A percentile compares a stretch with the other conserved stretches of the same genome.
These are phyloP conservation scores for Hipposideros armiger DNA, from an alignment of 2,113 vertebrate genomes.

Conservation along the genomic window DNA sequence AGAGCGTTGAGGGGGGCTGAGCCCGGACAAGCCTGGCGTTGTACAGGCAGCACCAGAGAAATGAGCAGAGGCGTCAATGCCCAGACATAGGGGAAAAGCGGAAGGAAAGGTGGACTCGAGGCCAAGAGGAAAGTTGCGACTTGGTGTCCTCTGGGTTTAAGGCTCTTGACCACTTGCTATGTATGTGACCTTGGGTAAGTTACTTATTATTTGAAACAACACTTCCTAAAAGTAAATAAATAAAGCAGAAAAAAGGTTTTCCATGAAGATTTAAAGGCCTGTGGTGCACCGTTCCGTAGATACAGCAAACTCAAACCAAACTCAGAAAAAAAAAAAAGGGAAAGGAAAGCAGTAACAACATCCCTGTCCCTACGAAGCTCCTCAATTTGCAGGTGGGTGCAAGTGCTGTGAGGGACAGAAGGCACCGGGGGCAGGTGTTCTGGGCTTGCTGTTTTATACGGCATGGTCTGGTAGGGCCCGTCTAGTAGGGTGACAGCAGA, in stretches of 20 bases:
- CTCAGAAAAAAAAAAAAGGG: accelerated
- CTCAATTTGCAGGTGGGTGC: too few relatives aligned
- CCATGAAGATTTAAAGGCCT: not conserved
- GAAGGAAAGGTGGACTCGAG: too few relatives aligned
- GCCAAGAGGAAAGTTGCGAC: not conserved
- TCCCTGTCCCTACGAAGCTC: not conserved
- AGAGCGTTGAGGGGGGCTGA: accelerated
- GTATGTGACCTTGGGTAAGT: too few relatives aligned
- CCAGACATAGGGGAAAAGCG: not conserved
- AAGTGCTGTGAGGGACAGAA: too few relatives aligned
- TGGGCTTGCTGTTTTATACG: too few relatives aligned
- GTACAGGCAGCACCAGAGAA: not conserved
- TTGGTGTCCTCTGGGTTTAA: too few relatives aligned
- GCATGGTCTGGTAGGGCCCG: too few relatives aligned
- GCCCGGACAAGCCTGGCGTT: accelerated
- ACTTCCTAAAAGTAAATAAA: not conserved
- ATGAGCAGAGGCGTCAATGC: accelerated
- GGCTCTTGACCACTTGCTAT: too few relatives aligned
- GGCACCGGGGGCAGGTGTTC: too few relatives aligned
- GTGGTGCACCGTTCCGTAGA: not conserved
- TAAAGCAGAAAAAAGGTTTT: not conserved
- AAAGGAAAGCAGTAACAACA: accelerated
- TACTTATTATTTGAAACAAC: not conserved
- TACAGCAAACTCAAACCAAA: not conserved
- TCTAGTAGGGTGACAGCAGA: not conserved